Conservation (phyloP, 2,888 invertebrate species). For the Cataglyphis cursor region DNA sequence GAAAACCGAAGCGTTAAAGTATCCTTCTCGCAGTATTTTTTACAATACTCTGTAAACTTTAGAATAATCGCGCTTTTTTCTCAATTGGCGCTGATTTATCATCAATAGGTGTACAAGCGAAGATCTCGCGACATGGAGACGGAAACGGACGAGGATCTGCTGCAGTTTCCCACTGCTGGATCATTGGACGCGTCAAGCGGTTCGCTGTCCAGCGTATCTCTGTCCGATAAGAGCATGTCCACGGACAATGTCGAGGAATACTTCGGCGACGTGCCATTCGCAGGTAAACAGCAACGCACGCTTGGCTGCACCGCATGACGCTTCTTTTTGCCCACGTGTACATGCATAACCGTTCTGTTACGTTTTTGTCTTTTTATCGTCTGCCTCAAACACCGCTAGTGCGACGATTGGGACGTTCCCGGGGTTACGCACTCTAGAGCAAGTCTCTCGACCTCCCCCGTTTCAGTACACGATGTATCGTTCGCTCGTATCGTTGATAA, state of each 20-base stretch:
- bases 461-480: background rate
- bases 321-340: conserved; percentile 85
- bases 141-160: conserved; percentile 90
- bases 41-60: conserved; percentile 8
- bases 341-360: conserved; percentile 85
- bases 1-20: conserved; percentile 10
- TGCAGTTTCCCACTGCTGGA: conserved; percentile 87
- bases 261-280: conserved; percentile 95
- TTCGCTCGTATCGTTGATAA: background rate
- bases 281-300: conserved; percentile 90
- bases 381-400: conserved; percentile 73
- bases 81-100: conserved; percentile 61
- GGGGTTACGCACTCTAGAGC: conserved; percentile 14
- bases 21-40: background rate
- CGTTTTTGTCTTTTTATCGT: conserved; percentile 83
- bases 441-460: conserved; percentile 22
- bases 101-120: conserved; percentile 93
- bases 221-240: conserved; percentile 92
- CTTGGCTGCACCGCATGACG: conserved; percentile 87
- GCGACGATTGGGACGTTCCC: conserved; percentile 54
- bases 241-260: conserved; percentile 95
- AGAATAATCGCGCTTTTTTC: background rate
- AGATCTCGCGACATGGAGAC: conserved; percentile 95
- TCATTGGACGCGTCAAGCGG: conserved; percentile 90
- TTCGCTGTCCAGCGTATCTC: conserved; percentile 91